Conservation (phyloP, 2,888 invertebrate species). For the Drosophila testacea region DNA sequence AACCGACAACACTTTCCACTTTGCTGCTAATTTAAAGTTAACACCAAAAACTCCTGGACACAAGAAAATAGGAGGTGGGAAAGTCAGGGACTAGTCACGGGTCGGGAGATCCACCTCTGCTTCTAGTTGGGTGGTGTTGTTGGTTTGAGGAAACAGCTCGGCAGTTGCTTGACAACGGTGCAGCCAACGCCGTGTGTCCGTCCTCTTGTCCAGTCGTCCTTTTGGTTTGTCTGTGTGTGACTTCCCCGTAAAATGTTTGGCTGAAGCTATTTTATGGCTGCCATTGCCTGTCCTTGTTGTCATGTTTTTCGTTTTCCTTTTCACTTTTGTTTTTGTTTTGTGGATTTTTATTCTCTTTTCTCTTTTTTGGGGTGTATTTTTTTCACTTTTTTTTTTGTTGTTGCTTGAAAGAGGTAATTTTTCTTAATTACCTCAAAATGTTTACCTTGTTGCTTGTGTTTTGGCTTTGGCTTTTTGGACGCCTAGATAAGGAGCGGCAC, state of each 20-base stretch:
- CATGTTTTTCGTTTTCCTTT: conserved; percentile 33
- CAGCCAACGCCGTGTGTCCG: conserved; percentile 20
- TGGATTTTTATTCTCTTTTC: conserved; percentile 25
- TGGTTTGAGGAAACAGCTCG: neutral
- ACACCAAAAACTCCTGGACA: conserved; percentile 70
- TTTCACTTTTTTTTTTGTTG: conserved; percentile 15
- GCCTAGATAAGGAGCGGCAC: conserved; percentile 61
- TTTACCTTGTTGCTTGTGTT: conserved; percentile 78
- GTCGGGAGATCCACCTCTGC: neutral
- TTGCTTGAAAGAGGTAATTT: conserved; percentile 71
- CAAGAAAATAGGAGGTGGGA: conserved; percentile 48
- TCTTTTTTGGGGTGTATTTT: conserved; percentile 2
- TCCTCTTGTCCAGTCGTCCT: conserved; percentile 26
- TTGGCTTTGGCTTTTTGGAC: conserved; percentile 49
- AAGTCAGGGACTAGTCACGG: conserved; percentile 1
- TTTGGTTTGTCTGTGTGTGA: conserved; percentile 37
- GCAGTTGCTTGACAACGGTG: conserved; percentile 32
- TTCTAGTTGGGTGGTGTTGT: neutral
- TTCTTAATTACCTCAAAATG: conserved; percentile 80
- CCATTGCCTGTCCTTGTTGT: conserved; percentile 44
- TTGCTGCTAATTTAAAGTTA: conserved; percentile 80
- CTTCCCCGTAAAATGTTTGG: conserved; percentile 14
- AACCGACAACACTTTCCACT: conserved; percentile 81
- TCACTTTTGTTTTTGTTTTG: conserved; percentile 30
- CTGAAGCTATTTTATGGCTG: conserved; percentile 63